Conservation (phyloP, 2,113 vertebrate genomes). For the Bufo bufo region DNA sequence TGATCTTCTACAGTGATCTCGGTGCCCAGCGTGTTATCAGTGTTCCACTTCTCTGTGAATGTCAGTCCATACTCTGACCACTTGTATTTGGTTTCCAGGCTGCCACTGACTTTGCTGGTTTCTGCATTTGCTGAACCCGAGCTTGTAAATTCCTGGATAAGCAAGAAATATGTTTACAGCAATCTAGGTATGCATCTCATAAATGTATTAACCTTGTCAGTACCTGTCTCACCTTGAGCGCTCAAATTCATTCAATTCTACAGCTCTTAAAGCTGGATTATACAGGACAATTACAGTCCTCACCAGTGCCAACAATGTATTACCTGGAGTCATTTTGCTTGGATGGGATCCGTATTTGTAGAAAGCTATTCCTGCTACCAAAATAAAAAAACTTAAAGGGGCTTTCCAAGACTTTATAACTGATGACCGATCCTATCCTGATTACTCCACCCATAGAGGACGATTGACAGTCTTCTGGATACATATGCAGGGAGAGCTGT, state of each 20-base stretch:
- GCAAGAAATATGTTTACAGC: conserved; percentile 3
- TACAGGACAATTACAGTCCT: not conserved
- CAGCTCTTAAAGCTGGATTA: not conserved
- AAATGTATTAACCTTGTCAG: not conserved
- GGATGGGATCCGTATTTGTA: no score
- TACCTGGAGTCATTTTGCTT: no score
- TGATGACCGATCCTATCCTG: no score
- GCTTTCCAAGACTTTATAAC: no score
- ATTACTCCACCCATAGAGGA: no score
- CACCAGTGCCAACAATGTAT: no score
- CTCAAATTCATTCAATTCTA: not conserved
- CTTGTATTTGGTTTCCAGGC: conserved; percentile 95
- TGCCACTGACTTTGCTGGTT: conserved; percentile 92
- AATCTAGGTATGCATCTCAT: not conserved
- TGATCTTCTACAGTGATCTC: conserved; percentile 92
- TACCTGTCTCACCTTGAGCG: not conserved
- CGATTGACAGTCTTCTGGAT: no score
- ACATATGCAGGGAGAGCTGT: no score
- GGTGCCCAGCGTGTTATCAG: conserved; percentile 92
- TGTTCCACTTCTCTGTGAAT: conserved; percentile 98
- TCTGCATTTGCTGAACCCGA: conserved; percentile 93
- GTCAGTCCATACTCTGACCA: conserved; percentile 93
- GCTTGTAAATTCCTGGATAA: conserved; percentile 91
- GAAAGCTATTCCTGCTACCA: no score
- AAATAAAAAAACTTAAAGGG: no score